Conservation (phyloP, 1,140 invertebrate genomes). For the Oscheius sp. region DNA sequence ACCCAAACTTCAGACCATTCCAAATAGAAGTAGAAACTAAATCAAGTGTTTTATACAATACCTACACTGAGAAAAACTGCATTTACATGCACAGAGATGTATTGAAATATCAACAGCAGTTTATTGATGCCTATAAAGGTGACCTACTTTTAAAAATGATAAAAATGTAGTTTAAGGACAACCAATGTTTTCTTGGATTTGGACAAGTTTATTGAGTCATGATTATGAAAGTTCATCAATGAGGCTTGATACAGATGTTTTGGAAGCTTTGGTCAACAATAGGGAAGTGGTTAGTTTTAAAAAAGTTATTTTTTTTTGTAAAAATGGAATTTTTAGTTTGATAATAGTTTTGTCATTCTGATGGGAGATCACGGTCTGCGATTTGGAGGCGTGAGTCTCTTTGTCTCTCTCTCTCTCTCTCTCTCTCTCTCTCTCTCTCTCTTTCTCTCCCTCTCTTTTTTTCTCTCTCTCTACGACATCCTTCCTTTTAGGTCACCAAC, state of each 20-base stretch:
- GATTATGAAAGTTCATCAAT: constrained; percentile 14
- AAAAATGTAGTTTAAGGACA: neutral
- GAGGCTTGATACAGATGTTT: constrained; percentile 20
- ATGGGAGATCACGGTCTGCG: constrained; percentile 38
- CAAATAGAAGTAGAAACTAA: constrained; percentile 9
- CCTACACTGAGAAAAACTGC: constrained; percentile 5
- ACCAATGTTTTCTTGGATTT: constrained; percentile 33
- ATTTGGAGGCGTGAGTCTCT: constrained; percentile 19
- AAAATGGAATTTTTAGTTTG: constrained; percentile 22
- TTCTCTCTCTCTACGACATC: no score
- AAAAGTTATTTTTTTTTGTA: neutral
- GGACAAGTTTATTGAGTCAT: constrained; percentile 21
- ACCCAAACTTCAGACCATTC: constrained; percentile 31
- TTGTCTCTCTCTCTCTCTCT: neutral
- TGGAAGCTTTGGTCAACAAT: constrained; percentile 10
- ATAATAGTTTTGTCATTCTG: constrained; percentile 36
- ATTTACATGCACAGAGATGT: constrained; percentile 6
- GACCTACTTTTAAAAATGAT: neutral
- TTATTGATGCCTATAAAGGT: constrained; percentile 28
- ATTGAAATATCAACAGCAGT: constrained; percentile 25
- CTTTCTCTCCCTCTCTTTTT: neutral
- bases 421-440: neutral
- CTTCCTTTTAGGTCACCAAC: constrained; percentile 4
- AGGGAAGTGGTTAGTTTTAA: neutral
- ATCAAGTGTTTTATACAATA: constrained; percentile 1